phyloP scores from a whole-genome alignment of 1,140 invertebrate species.

The Chrysoperla carnea region DNA sequence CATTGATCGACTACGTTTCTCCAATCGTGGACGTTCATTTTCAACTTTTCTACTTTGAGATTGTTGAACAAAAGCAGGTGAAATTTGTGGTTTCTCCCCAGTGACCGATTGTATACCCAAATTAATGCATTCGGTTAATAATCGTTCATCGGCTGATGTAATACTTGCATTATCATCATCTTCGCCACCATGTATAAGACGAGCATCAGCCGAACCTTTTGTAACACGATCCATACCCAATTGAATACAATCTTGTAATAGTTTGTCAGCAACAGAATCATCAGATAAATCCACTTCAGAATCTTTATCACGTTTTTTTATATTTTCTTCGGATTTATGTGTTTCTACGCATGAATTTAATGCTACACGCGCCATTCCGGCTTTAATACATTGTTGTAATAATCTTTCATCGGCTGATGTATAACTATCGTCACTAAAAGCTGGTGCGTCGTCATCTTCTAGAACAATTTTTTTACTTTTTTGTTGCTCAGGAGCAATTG shows the following conservation, averaged over 20 bases:
- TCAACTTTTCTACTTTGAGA: neutral
- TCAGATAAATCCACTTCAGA: conserved; percentile 25
- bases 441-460: neutral
- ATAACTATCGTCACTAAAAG: neutral
- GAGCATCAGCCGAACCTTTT: neutral
- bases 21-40: no score
- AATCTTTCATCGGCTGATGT: neutral
- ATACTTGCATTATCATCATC: conserved; percentile 17
- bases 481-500: neutral
- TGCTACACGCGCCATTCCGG: neutral
- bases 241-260: conserved; percentile 1
- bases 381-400: neutral
- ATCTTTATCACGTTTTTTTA: neutral
- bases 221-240: conserved; percentile 1
- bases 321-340: conserved; percentile 1
- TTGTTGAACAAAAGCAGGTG: neutral
- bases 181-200: neutral
- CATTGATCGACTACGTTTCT: no score
- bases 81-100: neutral
- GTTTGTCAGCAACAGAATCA: conserved; percentile 12
- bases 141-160: conserved; percentile 1
- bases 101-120: neutral
- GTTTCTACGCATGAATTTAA: neutral
- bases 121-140: neutral
- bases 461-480: neutral